Evolutionary conservation across 2,113 vertebrate genomes (phyloP), one percentile per base, ranked within the genome.

Genomic region (Limnothrissa miodon): DNA sequence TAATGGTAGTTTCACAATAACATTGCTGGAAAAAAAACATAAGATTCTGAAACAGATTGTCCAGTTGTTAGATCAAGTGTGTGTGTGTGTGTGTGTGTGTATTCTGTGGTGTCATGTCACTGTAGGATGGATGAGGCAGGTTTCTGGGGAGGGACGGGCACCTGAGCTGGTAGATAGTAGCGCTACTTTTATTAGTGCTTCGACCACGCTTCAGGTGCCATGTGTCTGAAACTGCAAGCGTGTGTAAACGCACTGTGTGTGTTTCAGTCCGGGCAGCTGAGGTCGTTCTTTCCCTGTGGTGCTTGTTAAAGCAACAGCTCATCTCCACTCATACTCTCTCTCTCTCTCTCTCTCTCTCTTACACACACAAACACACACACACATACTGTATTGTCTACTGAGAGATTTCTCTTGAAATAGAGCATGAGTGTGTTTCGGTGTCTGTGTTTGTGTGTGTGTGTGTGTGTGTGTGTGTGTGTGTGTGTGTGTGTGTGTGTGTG

Each of bases 191-290:
- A n/a, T n/a, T n/a, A n/a, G n/a, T n/a, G n/a, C n/a, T n/a, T n/a
- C n/a, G n/a, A 89, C 81, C 85, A 84, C 79, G 83, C 89, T 88
- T 88, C 87, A 89, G 87, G 80, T 87, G 70, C 0, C 46, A 48
- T 48, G 11, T 15, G 46, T 48, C 15, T 48, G 46, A 17, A 10
- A 25, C n/a, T 66, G 8, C 29, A n/a, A 29, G 59, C 13, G 59
- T 25, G 25, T 29, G 59, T 25, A 9, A 9, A 25, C 29, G 59
- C 10, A n/a, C n/a, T n/a, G n/a, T n/a, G n/a, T 70, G 36, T 88
- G 78, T 84, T 80, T 84, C 81, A 78, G 33, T 29, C 29, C 17
- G 33, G 29, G 29, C 66, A 74, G 66, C 66, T 74, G 66, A 74
- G 66, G 66, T 74, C 66, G 36, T 74, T 33, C 33, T 74, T 29